Conservation (phyloP, 1,140 invertebrate genomes). For the Eufriesea mexicana region DNA sequence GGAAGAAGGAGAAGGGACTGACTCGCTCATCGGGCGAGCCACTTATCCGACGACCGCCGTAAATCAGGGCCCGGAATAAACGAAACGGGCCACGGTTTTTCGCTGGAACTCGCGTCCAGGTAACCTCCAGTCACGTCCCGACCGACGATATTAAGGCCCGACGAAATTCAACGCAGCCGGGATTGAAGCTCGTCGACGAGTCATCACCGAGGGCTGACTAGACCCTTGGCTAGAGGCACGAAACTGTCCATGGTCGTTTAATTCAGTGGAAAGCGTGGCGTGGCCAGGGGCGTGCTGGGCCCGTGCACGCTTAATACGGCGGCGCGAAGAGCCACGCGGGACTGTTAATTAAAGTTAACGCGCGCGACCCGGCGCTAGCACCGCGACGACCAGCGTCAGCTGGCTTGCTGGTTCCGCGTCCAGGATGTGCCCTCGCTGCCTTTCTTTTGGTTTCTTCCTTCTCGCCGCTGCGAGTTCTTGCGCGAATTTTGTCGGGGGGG, state of each 20-base stretch:
- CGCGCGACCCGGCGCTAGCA: slow-evolving; percentile 60
- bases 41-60: slow-evolving; percentile 60
- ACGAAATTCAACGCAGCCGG: not conserved
- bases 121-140: slow-evolving; percentile 9
- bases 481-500: slow-evolving; percentile 19
- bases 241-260: slow-evolving; percentile 43
- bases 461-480: not conserved
- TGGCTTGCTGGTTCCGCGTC: slow-evolving; percentile 43
- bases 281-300: not conserved
- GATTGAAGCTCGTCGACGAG: not conserved
- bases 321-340: slow-evolving; percentile 61
- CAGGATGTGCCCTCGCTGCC: slow-evolving; percentile 25
- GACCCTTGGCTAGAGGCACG: slow-evolving; percentile 1
- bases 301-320: slow-evolving; percentile 50
- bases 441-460: not conserved
- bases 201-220: not conserved
- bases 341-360: slow-evolving; percentile 74
- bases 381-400: slow-evolving; percentile 65
- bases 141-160: not conserved
- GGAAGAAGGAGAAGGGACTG: slow-evolving; percentile 36
- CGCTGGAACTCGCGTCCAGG: slow-evolving; percentile 7
- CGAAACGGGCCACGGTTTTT: slow-evolving; percentile 36
- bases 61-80: slow-evolving; percentile 61
- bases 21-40: slow-evolving; percentile 49
- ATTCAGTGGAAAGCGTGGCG: slow-evolving; percentile 19